Evolutionary conservation across 53 echinoderm and acorn worm genomes (phyloP).

Genomic region (Henricia sp.): DNA sequence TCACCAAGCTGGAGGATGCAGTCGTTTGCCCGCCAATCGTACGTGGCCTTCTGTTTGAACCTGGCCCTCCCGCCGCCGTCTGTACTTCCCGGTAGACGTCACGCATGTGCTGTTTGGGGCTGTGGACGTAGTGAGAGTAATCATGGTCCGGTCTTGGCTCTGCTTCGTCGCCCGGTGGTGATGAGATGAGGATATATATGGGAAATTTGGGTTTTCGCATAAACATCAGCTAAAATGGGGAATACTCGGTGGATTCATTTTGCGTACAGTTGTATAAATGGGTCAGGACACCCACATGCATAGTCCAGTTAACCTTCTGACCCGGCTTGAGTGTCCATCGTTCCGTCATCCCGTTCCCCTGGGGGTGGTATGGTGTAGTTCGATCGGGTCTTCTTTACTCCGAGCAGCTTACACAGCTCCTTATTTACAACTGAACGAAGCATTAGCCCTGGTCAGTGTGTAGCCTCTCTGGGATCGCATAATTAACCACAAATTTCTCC

Average conservation of each 20-base stretch:
- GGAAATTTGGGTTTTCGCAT: background rate
- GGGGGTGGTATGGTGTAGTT: conserved; percentile 66
- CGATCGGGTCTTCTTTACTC: conserved; percentile 8
- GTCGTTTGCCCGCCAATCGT: background rate
- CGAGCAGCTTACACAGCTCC: conserved; percentile 32
- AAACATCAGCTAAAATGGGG: conserved; percentile 42
- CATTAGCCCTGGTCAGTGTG: conserved; percentile 63
- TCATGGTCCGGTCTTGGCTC: background rate
- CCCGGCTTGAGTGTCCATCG: background rate
- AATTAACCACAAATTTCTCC: conserved; percentile 25
- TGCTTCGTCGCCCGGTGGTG: too few species aligned
- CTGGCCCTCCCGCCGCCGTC: conserved; percentile 10
- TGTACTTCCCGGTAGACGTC: background rate
- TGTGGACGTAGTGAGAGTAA: background rate
- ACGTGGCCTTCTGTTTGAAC: background rate
- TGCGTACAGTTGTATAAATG: conserved; percentile 38
- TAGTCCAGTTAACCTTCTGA: conserved; percentile 22
- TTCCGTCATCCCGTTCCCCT: conserved; percentile 38
- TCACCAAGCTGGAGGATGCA: background rate
- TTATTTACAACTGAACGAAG: conserved; percentile 17
- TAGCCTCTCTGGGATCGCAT: conserved; percentile 29
- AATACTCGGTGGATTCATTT: conserved; percentile 20
- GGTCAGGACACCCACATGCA: background rate
- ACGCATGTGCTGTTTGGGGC: background rate
- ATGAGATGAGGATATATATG: background rate